Percentiles rank a stretch among this genome's conserved stretches.
Conservation (phyloP, 1,140 invertebrate species). For the Oedothorax gibbosus region DNA sequence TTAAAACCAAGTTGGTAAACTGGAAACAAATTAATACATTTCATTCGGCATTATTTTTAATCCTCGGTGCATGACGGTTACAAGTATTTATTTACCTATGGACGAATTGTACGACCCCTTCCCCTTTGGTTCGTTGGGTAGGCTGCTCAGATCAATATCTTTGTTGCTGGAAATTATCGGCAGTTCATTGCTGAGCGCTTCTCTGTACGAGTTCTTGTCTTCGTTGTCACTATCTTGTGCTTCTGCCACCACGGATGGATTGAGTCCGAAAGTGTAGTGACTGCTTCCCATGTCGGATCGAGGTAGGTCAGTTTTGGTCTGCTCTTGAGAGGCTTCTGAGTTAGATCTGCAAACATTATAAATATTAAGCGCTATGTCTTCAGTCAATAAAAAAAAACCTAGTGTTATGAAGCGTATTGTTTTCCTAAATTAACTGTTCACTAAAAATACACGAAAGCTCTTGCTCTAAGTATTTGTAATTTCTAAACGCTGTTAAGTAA, state of each 20-base stretch:
- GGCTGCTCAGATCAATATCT: constrained; percentile 24
- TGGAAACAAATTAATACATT: too few relatives aligned
- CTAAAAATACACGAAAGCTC: too few relatives aligned
- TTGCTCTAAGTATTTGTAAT: too few relatives aligned
- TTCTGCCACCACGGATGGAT: constrained; percentile 39
- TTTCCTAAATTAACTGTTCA: too few relatives aligned
- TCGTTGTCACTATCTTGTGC: constrained; percentile 25
- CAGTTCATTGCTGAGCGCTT: constrained; percentile 28
- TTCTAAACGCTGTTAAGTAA: too few relatives aligned
- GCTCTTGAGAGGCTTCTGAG: constrained; percentile 49
- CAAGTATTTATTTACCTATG: constrained; percentile 1
- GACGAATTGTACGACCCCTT: constrained; percentile 38
- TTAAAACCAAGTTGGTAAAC: too few relatives aligned
- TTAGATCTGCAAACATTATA: constrained; percentile 35
- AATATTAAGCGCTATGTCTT: too few relatives aligned
- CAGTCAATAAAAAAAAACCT: too few relatives aligned
- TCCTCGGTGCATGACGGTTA: too few relatives aligned
- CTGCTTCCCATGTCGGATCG: constrained; percentile 30
- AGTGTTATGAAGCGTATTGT: too few relatives aligned
- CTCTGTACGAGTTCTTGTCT: constrained; percentile 30
- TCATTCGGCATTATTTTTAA: too few relatives aligned
- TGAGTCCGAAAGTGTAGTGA: constrained; percentile 41
- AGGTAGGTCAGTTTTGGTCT: constrained; percentile 4
- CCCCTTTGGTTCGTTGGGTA: constrained; percentile 40
- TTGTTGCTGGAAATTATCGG: constrained; percentile 6